A percentile compares a stretch with the other conserved stretches of the same genome.
Evolutionary conservation across 2,888 invertebrate genomes (phyloP).

Genomic region (Chrysolina haemoptera): DNA sequence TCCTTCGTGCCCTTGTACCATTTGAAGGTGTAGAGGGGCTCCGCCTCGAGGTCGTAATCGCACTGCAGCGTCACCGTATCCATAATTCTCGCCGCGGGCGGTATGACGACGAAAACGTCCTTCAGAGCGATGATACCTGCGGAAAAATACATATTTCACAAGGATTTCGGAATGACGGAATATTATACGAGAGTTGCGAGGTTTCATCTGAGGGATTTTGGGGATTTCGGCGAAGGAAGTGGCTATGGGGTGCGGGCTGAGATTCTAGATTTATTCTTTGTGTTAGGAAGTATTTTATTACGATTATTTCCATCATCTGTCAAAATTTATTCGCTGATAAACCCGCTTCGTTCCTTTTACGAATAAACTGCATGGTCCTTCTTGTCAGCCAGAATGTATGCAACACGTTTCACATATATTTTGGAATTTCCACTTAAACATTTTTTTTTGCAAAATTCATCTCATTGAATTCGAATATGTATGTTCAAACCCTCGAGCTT

Average conservation of each 20-base stretch:
- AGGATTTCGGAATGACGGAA: slow-evolving; percentile 39
- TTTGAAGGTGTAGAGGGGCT: slow-evolving; percentile 85
- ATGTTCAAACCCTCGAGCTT: too few species aligned
- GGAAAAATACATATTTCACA: slow-evolving; percentile 43
- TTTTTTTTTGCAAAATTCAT: too few species aligned
- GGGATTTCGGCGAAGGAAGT: slow-evolving; percentile 4
- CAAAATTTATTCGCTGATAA: too few species aligned
- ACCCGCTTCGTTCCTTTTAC: too few species aligned
- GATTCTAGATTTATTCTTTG: slow-evolving; percentile 3
- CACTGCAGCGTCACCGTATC: slow-evolving; percentile 83
- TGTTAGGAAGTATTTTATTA: background rate
- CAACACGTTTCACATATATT: too few species aligned
- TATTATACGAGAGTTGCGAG: slow-evolving; percentile 40
- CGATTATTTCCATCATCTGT: too few species aligned
- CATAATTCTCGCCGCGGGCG: slow-evolving; percentile 80
- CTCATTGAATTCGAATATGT: too few species aligned
- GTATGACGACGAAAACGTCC: slow-evolving; percentile 81
- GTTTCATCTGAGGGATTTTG: slow-evolving; percentile 29
- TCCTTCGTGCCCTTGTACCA: slow-evolving; percentile 86
- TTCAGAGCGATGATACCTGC: slow-evolving; percentile 72
- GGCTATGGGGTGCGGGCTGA: background rate
- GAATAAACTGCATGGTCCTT: too few species aligned
- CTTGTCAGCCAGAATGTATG: too few species aligned
- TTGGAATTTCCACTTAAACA: too few species aligned
- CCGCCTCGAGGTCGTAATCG: slow-evolving; percentile 82